These are phyloP conservation scores for Stigmatopora nigra DNA, from an alignment of 2,113 vertebrate genomes.

Conservation along the genomic window DNA sequence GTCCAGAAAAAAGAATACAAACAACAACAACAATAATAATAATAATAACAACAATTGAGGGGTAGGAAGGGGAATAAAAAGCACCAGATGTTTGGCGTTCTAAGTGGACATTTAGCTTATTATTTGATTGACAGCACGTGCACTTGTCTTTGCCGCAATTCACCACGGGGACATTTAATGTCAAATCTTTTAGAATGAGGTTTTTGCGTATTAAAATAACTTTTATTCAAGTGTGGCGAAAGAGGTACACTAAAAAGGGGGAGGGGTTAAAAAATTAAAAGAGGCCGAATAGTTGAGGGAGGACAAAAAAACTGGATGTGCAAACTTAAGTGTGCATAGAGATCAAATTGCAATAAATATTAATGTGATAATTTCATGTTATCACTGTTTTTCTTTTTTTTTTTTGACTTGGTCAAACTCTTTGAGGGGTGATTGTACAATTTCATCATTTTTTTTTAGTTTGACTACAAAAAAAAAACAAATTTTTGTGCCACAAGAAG, in stretches of 20 bases:
- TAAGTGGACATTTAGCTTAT: constrained; percentile 47
- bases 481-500: constrained; percentile 46
- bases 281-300: constrained; percentile 54
- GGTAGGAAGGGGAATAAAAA: constrained; percentile 18
- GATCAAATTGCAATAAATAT: constrained; percentile 68
- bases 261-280: constrained; percentile 11
- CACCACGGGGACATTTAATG: constrained; percentile 50
- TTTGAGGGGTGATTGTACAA: constrained; percentile 63
- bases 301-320: constrained; percentile 50
- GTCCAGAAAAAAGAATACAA: constrained; percentile 23
- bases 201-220: constrained; percentile 10
- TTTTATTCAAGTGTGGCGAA: constrained; percentile 21
- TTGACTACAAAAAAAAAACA: constrained; percentile 42
- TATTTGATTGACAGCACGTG: constrained; percentile 24
- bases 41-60: constrained; percentile 10
- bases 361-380: constrained; percentile 52
- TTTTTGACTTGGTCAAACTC: constrained; percentile 52
- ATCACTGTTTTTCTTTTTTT: constrained; percentile 36
- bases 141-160: constrained; percentile 23
- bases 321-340: constrained; percentile 69
- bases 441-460: constrained; percentile 60
- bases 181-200: constrained; percentile 46
- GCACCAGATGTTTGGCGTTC: constrained; percentile 57
- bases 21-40: background rate
- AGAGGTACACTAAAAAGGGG: constrained; percentile 13